Base-by-base conservation (phyloP, 2,888 invertebrate genomes). In the Amaurobius ferox region DNA sequence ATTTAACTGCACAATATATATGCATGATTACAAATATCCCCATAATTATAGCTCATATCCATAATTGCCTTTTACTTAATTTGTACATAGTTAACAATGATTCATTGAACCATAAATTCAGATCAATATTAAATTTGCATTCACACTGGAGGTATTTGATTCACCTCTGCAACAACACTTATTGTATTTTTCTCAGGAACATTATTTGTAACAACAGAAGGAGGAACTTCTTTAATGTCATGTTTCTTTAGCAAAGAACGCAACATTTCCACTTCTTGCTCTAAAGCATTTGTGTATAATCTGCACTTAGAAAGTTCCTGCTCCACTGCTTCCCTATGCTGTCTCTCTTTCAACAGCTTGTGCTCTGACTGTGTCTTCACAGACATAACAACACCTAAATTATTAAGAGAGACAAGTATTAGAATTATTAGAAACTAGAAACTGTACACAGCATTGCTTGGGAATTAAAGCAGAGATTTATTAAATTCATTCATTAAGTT, bases 341-440 rank as follows among this genome's bases (percentile, higher is more conserved):
- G 88, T 73, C 88, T 88, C 86, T 92, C 92, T 48, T 90, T 89
- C 40, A 90, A 89, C 13, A 92, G 87, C 77, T 90, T 90, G 28
- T 91, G 90, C 30, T 91, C 91, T 11, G 91, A 90, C 79, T 91
- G 91, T 16, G 89, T 89, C 86, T 91, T 91, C 6, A 91, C 90
- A 13, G 91, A 91, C 83, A 91, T 66, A 13, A 88, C 87, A 6
- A 89, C 81, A 64, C 89, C 89, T 89, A 61, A 1, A 35, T n/a
- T n/a, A n/a, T n/a, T n/a, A n/a, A n/a, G n/a, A n/a, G n/a, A n/a
- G n/a, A n/a, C n/a, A n/a, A n/a, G n/a, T n/a, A n/a, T n/a, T n/a
- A n/a, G n/a, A n/a, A n/a, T n/a, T n/a, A n/a, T n/a, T n/a, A n/a
- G n/a, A n/a, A n/a, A n/a, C n/a, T n/a, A n/a, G n/a, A n/a, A n/a